phyloP scores from a whole-genome alignment of 1,140 invertebrate genomes.

The Meloidogyne hapla region DNA sequence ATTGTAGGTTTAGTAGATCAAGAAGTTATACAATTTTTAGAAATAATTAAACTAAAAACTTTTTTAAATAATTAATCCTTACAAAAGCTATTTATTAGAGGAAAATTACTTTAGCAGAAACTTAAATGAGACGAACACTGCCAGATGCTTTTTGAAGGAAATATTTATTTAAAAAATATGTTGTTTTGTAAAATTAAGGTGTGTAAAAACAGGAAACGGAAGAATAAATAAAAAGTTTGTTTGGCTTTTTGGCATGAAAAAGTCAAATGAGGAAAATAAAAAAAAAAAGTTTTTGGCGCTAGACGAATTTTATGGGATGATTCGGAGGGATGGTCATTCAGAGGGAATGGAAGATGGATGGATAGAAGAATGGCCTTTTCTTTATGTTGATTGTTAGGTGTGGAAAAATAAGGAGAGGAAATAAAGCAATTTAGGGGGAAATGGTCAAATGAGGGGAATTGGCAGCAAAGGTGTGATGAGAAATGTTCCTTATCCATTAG shows the following conservation, averaged over 20 bases:
- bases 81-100: no score
- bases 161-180: neutral
- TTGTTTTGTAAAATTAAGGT: neutral
- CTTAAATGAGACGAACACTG: no score
- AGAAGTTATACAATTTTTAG: no score
- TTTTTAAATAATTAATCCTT: no score
- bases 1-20: no score
- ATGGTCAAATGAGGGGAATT: neutral
- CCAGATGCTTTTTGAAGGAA: no score
- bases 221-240: constrained; percentile 1
- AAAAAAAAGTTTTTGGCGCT: neutral
- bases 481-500: neutral
- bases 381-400: neutral
- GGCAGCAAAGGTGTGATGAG: neutral
- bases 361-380: neutral
- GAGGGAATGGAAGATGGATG: neutral
- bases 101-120: no score
- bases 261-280: neutral
- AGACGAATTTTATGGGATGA: neutral
- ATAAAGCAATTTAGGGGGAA: neutral
- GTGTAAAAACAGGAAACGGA: neutral
- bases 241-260: constrained; percentile 5
- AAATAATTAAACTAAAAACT: no score
- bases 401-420: neutral
- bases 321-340: neutral